Base-by-base conservation (phyloP, 2,113 vertebrate genomes). In the Caloenas nicobarica region DNA sequence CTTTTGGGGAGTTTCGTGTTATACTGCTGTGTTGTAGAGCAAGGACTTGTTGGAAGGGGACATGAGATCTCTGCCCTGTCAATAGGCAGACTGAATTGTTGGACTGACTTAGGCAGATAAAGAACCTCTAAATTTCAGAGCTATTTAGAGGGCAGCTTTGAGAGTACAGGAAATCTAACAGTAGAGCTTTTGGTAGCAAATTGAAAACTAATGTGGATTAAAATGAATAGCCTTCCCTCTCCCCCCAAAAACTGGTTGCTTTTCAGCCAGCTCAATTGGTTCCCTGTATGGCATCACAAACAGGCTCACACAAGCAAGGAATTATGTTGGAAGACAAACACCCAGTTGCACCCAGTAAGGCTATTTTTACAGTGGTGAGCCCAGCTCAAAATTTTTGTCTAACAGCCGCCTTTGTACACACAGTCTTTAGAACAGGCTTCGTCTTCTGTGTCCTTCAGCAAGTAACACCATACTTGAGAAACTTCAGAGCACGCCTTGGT, bases 301-400 rank as follows among this genome's bases (percentile, higher is more conserved):
- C 71, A 77, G 34, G 73, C 81, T 92, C 51, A 86, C n/a, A 94
- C 69, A 89, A 89, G 70, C 53, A 60, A 82, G 53, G 90, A 81
- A 72, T 87, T 87, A 58, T 76, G 28, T 34, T 85, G 74, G 42
- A 76, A 81, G 23, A 72, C 61, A 70, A 89, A 91, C 53, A 62
- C n/a, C 38, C 50, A 68, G 54, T 90, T 88, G 64, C 78, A 73
- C 60, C 64, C 74, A 64, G 31, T 81, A 81, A 89, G 74, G 84
- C 46, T 70, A 1, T 70, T 81, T 83, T 88, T 66, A 46, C 51
- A 78, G 31, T 10, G 38, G 36, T 4, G 0, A 86, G 36, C 8
- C 64, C 36, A 66, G 73, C 46, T 89, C 61, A 48, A 71, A 81
- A 60, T 71, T 74, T 60, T 81, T 6, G 28, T 74, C 19, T 64